Base-by-base conservation (phyloP, 2,113 vertebrate genomes). In the Cavia porcellus region DNA sequence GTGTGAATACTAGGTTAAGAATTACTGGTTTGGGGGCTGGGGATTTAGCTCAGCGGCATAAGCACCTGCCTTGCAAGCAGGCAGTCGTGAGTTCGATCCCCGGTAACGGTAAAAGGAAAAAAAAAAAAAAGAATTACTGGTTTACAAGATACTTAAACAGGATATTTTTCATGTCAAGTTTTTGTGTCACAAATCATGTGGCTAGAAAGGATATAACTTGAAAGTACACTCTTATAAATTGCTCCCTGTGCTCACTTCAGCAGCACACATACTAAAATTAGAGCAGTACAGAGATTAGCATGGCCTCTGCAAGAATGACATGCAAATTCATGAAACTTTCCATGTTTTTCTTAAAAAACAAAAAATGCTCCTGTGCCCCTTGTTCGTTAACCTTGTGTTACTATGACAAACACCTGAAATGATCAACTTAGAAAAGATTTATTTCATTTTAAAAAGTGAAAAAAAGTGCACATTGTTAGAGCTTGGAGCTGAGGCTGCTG, bases 401-500 rank as follows among this genome's bases (percentile, higher is more conserved):
- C 38, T 20, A 19, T 62, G 82, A 20, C 28, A 64, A 28, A 61
- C 10, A 3, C 38, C 82, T 30, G 25, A 47, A 42, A 64, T 11
- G 64, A 45, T 47, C 47, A 32, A 17, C 28, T 42, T 83, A 61
- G 45, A 28, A 61, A 61, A 28, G 5, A 25, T 59, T 83, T 83
- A 61, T 83, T 83, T 57, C 32, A 50, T 35, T n/a, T 70, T 35
- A n/a, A n/a, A n/a, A n/a, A n/a, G n/a, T n/a, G n/a, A n/a, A n/a
- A n/a, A n/a, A n/a, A n/a, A n/a, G 68, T 96, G 99, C 99, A 99
- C 99, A 98, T 99, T 98, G 95, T 99, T 99, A 99, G 99, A 99
- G 97, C 99, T 98, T 98, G 98, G 98, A 99, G 99, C 98, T 97
- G 98, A 98, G 98, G 98, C 99, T 94, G 0, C 66, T 98, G 98